These are phyloP conservation scores for Drosophila niveifrons DNA, from an alignment of 2,888 invertebrate species.

Conservation along the genomic window DNA sequence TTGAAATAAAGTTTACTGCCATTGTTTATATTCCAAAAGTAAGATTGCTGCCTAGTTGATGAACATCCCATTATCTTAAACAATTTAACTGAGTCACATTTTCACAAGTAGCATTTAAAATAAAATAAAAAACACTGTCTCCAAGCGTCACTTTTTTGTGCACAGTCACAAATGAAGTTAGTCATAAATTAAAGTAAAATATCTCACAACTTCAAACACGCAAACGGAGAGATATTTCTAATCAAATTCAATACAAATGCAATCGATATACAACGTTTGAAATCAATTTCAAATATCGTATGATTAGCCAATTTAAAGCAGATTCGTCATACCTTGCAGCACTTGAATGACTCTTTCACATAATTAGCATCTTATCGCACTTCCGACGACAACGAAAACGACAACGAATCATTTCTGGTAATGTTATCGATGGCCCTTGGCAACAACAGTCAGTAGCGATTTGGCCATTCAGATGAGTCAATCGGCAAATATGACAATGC, in stretches of 20 bases:
- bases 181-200: constrained; percentile 1
- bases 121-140: not conserved
- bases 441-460: constrained; percentile 37
- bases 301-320: not conserved
- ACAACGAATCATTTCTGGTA: constrained; percentile 10
- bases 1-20: not conserved
- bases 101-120: not conserved
- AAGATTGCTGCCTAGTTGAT: not conserved
- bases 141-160: not conserved
- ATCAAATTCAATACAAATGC: too few species aligned
- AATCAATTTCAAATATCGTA: not conserved
- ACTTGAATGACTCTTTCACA: constrained; percentile 17
- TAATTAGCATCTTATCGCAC: constrained; percentile 41
- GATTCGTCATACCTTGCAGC: constrained; percentile 7
- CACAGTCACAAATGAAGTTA: not conserved
- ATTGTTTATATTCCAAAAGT: not conserved
- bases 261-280: not conserved
- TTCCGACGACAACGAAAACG: constrained; percentile 37
- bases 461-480: constrained; percentile 30
- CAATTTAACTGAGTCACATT: not conserved
- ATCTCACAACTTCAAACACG: too few species aligned
- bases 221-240: too few species aligned
- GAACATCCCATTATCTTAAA: not conserved
- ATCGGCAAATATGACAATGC: constrained; percentile 10
- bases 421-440: constrained; percentile 27